A percentile compares a stretch with the other conserved stretches of the same genome.
Conservation (phyloP, 1,140 invertebrate genomes). For the Hydropsyche tenuis region DNA sequence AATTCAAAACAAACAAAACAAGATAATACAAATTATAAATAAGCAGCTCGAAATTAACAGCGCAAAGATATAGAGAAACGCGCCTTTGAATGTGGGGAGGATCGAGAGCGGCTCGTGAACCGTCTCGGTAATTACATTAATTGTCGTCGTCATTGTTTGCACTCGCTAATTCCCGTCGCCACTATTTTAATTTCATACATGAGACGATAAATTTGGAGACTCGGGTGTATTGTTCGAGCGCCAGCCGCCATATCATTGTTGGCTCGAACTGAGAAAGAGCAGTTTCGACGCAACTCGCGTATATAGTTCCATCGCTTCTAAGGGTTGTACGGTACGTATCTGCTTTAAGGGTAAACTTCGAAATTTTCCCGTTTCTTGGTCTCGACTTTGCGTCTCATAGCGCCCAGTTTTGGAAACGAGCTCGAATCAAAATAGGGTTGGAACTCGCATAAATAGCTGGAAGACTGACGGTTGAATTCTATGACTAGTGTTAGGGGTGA, state of each 20-base stretch:
- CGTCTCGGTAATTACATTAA: slow-evolving; percentile 26
- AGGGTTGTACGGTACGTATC: no score
- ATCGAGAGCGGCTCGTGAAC: neutral
- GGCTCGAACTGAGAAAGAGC: no score
- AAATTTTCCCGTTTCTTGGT: slow-evolving; percentile 13
- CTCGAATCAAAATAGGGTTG: neutral
- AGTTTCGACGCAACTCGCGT: no score
- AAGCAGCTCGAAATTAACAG: no score
- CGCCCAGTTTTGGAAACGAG: neutral
- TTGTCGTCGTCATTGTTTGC: slow-evolving; percentile 26
- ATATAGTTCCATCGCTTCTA: no score
- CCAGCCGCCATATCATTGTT: neutral
- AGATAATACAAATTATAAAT: no score
- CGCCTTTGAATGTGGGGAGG: no score
- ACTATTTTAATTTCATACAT: slow-evolving; percentile 29
- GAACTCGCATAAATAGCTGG: neutral
- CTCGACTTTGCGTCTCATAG: neutral
- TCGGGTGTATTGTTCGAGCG: slow-evolving; percentile 10
- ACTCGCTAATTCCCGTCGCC: slow-evolving; percentile 18
- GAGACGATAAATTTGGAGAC: slow-evolving; percentile 11
- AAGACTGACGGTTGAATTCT: slow-evolving; percentile 9
- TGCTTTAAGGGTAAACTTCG: slow-evolving; percentile 10
- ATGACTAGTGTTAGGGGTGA: neutral
- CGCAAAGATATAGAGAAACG: no score
- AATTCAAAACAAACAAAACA: no score